phyloP scores from a whole-genome alignment of 2,797 vertebrate genomes.

The Chrosomus eos region DNA sequence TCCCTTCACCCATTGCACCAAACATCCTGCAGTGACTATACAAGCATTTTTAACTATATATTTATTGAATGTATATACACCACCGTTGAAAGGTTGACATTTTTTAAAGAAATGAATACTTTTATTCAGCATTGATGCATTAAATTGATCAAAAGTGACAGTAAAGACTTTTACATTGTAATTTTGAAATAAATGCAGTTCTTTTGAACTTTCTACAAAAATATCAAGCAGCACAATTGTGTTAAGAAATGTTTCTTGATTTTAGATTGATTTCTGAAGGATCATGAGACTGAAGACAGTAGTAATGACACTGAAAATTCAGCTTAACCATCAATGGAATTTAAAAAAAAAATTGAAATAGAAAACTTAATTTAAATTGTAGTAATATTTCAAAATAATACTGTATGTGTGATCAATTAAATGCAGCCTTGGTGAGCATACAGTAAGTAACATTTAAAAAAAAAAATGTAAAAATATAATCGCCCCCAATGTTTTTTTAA shows the following conservation, averaged over 20 bases:
- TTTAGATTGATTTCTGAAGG: neutral
- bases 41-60: neutral
- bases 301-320: too few species aligned
- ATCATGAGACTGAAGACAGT: neutral
- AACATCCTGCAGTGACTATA: slow-evolving; percentile 18
- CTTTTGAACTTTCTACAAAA: too few species aligned
- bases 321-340: too few species aligned
- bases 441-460: neutral
- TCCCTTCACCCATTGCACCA: neutral
- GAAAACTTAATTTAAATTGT: neutral
- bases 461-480: neutral
- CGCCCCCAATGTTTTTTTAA: neutral
- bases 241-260: too few species aligned
- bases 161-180: neutral
- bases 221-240: too few species aligned
- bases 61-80: neutral
- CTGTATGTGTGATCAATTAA: neutral
- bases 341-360: too few species aligned
- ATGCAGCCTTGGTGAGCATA: too few species aligned
- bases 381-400: neutral
- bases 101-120: neutral
- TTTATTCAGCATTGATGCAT: neutral
- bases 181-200: neutral
- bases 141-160: neutral
- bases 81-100: neutral